Evolutionary conservation across 2,113 vertebrate genomes (phyloP).

Genomic region (Epinephelus moara): DNA sequence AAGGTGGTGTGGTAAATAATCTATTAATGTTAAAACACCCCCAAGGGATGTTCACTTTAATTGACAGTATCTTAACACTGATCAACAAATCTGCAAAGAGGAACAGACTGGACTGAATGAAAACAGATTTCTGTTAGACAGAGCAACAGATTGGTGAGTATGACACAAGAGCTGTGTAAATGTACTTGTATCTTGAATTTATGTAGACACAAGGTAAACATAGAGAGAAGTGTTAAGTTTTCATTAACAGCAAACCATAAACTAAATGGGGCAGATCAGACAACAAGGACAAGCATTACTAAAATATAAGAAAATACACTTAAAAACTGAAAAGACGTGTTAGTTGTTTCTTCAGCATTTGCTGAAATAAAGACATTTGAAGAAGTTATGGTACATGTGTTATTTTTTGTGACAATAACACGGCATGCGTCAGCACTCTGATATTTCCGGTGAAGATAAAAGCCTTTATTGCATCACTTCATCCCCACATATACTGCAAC

Average conservation of each 20-base stretch:
- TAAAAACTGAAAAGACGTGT: background rate
- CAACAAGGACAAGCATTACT: background rate
- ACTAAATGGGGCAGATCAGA: background rate
- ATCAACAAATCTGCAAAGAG: background rate
- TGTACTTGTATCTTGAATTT: too few species aligned
- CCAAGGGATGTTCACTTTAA: background rate
- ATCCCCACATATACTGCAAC: background rate
- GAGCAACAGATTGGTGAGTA: background rate
- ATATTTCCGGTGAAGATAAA: background rate
- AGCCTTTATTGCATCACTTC: background rate
- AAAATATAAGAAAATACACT: background rate
- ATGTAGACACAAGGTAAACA: too few species aligned
- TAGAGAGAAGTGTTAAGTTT: background rate
- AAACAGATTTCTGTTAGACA: background rate
- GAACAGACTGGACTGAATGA: background rate
- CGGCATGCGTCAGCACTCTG: background rate
- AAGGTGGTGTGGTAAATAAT: too few species aligned
- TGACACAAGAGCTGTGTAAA: background rate
- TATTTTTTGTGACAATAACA: background rate
- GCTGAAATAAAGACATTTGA: background rate
- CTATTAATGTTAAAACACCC: too few species aligned
- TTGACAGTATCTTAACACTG: background rate
- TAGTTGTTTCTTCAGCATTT: background rate
- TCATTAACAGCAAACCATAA: background rate
- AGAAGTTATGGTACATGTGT: background rate